Conservation (phyloP, 2,113 vertebrate genomes). For the Eonycteris spelaea region DNA sequence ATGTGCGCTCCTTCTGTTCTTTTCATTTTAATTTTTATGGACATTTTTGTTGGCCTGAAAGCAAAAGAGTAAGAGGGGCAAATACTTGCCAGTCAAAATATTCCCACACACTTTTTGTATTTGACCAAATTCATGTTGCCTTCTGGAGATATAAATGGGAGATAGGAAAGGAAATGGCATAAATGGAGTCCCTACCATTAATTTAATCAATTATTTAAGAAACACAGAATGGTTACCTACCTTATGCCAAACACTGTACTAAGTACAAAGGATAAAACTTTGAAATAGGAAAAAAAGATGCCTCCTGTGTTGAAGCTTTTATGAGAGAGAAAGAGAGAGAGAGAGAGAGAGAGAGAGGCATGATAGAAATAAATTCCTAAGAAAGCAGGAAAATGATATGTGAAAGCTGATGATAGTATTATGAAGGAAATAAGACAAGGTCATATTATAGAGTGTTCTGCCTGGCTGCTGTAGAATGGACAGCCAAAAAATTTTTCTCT, state of each 20-base stretch:
- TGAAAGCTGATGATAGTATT: not conserved
- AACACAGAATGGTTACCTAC: not conserved
- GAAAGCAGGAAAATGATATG: not conserved
- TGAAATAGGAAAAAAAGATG: not conserved
- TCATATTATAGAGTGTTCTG: not conserved
- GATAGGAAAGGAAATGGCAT: not conserved
- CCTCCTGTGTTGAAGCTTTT: not conserved
- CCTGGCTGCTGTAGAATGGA: not conserved
- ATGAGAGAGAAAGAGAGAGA: not conserved
- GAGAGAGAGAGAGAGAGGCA: not conserved
- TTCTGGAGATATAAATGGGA: not conserved
- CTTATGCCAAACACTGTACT: not conserved
- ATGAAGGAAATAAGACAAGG: not conserved
- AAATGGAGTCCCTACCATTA: not conserved
- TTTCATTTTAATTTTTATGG: slow-evolving; percentile 12
- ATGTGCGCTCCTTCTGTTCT: not conserved
- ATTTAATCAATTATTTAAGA: not conserved
- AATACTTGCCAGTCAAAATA: not conserved
- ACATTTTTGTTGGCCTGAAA: slow-evolving; percentile 21
- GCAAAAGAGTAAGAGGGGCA: not conserved
- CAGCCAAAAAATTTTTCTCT: not conserved
- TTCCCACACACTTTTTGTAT: not conserved
- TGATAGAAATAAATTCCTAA: not conserved
- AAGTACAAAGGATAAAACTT: not conserved
- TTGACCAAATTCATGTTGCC: not conserved